Conservation (phyloP, 2,797 vertebrate genomes). For the Coranthus polyacanthus region DNA sequence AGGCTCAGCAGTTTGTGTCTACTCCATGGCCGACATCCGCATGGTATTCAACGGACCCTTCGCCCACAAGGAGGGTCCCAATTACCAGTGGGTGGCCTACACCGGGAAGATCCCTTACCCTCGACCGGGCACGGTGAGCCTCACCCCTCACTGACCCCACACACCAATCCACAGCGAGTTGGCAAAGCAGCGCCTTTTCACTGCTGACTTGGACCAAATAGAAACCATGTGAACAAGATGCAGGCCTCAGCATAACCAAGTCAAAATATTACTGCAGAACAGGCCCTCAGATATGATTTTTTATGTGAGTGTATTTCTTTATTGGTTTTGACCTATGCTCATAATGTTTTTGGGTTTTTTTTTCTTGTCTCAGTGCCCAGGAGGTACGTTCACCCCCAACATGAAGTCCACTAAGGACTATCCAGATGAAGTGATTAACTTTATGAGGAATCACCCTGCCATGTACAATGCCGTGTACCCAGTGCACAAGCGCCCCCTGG, state of each 20-base stretch:
- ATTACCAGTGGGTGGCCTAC: slow-evolving; percentile 99
- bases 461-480: slow-evolving; percentile 98
- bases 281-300: slow-evolving; percentile 2
- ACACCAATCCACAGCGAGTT: slow-evolving; percentile 21
- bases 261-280: slow-evolving; percentile 6
- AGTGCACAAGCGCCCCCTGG: slow-evolving; percentile 95
- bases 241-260: slow-evolving; percentile 32
- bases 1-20: slow-evolving; percentile 97
- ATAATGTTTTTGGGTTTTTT: slow-evolving; percentile 14
- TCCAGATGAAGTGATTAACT: slow-evolving; percentile 98
- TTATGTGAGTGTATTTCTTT: neutral
- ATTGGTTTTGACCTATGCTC: neutral
- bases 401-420: slow-evolving; percentile 99
- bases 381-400: slow-evolving; percentile 97
- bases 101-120: slow-evolving; percentile 98
- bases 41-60: slow-evolving; percentile 99
- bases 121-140: slow-evolving; percentile 94
- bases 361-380: slow-evolving; percentile 90
- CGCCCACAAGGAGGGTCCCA: slow-evolving; percentile 98
- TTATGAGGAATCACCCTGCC: slow-evolving; percentile 96
- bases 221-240: slow-evolving; percentile 37
- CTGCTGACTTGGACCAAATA: slow-evolving; percentile 23
- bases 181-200: slow-evolving; percentile 27
- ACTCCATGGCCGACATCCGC: slow-evolving; percentile 98
- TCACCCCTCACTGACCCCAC: slow-evolving; percentile 20